Conservation (phyloP, 1,140 invertebrate species). For the Scaptomyza hsui region DNA sequence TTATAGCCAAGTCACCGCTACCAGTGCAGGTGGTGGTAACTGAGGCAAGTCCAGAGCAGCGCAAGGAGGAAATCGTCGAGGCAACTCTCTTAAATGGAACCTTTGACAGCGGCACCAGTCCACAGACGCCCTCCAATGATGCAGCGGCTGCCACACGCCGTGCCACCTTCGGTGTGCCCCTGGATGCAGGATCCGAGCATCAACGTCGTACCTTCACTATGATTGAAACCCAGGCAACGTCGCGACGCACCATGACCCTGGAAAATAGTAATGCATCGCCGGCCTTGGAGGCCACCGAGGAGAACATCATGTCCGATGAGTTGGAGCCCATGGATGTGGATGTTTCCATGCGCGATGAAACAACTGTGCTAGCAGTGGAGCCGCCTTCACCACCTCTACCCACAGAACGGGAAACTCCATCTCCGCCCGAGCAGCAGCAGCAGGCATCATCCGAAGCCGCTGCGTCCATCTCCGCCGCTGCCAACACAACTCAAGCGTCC, state of each 20-base stretch:
- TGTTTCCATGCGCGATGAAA: slow-evolving; percentile 28
- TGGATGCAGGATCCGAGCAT: neutral
- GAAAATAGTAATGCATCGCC: slow-evolving; percentile 27
- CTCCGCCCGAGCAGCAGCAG: neutral
- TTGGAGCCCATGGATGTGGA: slow-evolving; percentile 72
- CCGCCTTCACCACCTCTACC: neutral
- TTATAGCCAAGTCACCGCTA: slow-evolving; percentile 47
- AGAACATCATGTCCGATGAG: slow-evolving; percentile 22
- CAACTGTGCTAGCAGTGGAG: neutral
- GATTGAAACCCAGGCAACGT: neutral
- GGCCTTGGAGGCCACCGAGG: slow-evolving; percentile 57
- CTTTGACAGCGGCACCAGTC: slow-evolving; percentile 31
- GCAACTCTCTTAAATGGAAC: slow-evolving; percentile 38
- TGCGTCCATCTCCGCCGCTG: slow-evolving; percentile 12
- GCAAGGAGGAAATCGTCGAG: neutral
- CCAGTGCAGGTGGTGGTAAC: slow-evolving; percentile 40
- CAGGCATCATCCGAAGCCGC: slow-evolving; percentile 13
- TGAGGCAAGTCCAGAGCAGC: slow-evolving; percentile 46
- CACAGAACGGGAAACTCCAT: neutral
- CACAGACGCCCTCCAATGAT: no score
- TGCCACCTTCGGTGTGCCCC: slow-evolving; percentile 29
- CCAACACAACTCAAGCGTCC: slow-evolving; percentile 34
- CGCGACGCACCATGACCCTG: slow-evolving; percentile 44
- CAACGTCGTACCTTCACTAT: slow-evolving; percentile 48
- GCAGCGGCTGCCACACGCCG: neutral